These are phyloP conservation scores for Lytechinus variegatus DNA, from an alignment of 35 echinoderm and acorn worm species.

Conservation along the genomic window DNA sequence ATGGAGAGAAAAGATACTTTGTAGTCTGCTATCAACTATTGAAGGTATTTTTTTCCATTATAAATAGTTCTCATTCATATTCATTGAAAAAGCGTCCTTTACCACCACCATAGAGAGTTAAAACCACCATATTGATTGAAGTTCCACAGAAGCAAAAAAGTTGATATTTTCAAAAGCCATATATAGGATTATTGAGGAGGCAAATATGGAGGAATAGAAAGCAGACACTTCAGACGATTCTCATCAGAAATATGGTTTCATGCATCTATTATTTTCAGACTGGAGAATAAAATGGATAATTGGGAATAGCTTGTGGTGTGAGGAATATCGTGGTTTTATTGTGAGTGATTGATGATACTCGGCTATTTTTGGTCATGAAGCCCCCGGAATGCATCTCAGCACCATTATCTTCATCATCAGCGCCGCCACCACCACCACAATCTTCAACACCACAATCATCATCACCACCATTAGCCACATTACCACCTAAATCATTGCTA, in stretches of 20 bases:
- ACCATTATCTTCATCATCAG: neutral
- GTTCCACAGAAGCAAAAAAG: neutral
- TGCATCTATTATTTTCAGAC: neutral
- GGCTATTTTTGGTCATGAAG: neutral
- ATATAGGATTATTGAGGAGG: neutral
- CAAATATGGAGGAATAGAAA: neutral
- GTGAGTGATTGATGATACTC: neutral
- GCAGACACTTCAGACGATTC: neutral
- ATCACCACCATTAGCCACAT: too few species aligned
- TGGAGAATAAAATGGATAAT: neutral
- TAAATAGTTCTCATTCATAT: neutral
- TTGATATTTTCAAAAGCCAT: neutral
- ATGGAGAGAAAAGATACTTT: too few species aligned
- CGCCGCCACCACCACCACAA: too few species aligned
- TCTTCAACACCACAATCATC: too few species aligned
- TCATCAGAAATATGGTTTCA: neutral
- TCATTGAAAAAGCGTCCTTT: neutral
- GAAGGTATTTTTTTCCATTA: neutral
- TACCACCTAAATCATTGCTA: too few species aligned
- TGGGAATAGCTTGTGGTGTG: neutral
- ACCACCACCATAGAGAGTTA: neutral
- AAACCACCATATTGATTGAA: neutral
- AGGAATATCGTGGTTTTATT: neutral
- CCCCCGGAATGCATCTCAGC: neutral
- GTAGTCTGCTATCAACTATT: neutral